Base-by-base conservation (phyloP, 2,888 invertebrate genomes). In the Hydropsyche betteni region DNA sequence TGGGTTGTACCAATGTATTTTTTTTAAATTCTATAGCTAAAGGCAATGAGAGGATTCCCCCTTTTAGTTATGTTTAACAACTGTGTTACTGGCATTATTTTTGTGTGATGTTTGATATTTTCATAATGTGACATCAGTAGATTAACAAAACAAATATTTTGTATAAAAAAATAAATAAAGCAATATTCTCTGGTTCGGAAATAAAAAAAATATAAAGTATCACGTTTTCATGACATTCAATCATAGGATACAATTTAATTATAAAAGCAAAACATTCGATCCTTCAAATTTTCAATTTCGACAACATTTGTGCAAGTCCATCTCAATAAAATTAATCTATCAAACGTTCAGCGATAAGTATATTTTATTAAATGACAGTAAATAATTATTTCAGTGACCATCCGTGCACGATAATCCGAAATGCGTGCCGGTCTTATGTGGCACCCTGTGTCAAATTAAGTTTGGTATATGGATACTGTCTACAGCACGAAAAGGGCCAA, bases 391-490 rank as follows among this genome's bases (percentile, higher is more conserved):
- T 70, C 53, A 70, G 55, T 12, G 61, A n/a, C 58, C 75, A 69
- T 74, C 69, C 77, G 77, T 77, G 77, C 77, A 72, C 69, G 44
- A 55, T 79, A 79, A 79, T 79, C 79, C 76, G 33, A 50, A 71
- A 74, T 74, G 78, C 74, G 76, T 76, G 79, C 71, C 79, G 76
- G 64, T 77, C 76, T 76, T 73, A 55, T 72, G 77, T 76, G 75
- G 77, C 78, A 77, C 78, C 69, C 75, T 78, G 76, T 44, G 6
- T 77, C 78, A 75, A 75, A 76, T 77, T 76, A 75, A 44, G 68
- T 77, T 76, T 72, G 68, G 16, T 34, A 61, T 64, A 50, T 34
- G 72, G 52, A 51, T 69, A 51, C 69, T 24, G 24, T 24, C 24
- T 24, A 2, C 24, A 24, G 24, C 24, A 69, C 34, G 69, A 44